Conservation (phyloP, 2,888 invertebrate species). For the Ischnura elegans region DNA sequence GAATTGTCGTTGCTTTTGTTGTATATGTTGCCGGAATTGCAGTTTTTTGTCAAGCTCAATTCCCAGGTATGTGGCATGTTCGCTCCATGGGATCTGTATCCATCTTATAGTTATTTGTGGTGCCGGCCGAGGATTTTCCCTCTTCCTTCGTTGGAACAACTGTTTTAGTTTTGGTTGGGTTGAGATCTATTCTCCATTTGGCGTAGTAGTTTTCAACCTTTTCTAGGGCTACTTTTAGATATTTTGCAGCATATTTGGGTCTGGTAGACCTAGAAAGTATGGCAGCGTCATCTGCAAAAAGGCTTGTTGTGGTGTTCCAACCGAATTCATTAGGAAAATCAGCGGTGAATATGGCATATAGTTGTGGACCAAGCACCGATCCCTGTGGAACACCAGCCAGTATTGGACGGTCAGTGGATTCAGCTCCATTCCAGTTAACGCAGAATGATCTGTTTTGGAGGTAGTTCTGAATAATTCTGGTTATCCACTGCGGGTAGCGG, state of each 20-base stretch:
- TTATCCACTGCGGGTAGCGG: neutral
- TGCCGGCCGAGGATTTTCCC: too few species aligned
- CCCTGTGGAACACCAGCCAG: neutral
- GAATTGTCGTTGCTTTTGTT: too few species aligned
- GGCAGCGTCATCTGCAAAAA: neutral
- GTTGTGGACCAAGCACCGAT: neutral
- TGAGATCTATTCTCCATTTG: too few species aligned
- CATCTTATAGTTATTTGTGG: too few species aligned
- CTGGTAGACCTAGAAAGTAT: neutral
- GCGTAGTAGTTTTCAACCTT: too few species aligned
- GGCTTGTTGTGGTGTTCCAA: neutral
- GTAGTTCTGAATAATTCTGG: neutral
- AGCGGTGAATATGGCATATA: neutral
- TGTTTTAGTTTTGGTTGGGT: too few species aligned
- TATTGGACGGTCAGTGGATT: neutral
- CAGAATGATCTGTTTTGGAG: neutral
- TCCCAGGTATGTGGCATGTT: too few species aligned
- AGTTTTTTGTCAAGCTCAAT: too few species aligned
- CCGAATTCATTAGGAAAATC: neutral
- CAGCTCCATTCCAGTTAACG: neutral
- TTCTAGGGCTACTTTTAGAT: neutral
- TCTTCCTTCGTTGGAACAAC: too few species aligned
- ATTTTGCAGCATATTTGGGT: neutral
- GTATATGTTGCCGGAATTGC: too few species aligned
- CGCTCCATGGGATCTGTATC: too few species aligned